A percentile compares a stretch with the other conserved stretches of the same genome.
These are phyloP conservation scores for Notodonta ziczac DNA, from an alignment of 2,888 invertebrate genomes.

Conservation along the genomic window DNA sequence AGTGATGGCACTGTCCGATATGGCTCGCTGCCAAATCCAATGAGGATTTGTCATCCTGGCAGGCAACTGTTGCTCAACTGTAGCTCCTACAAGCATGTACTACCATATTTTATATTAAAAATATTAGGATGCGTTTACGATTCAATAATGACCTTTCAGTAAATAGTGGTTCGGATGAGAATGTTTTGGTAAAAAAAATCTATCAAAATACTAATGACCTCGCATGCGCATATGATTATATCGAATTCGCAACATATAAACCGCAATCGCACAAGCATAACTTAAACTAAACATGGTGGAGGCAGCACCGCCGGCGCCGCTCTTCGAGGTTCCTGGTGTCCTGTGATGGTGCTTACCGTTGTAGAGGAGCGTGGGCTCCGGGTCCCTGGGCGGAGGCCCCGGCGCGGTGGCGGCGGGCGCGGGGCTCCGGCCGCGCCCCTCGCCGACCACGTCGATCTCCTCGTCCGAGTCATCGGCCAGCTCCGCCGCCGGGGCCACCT, in stretches of 20 bases:
- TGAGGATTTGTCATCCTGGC: slow-evolving; percentile 26
- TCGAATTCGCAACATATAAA: slow-evolving; percentile 62
- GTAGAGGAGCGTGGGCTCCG: slow-evolving; percentile 90
- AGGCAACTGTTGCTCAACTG: slow-evolving; percentile 43
- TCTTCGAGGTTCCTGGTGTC: neutral
- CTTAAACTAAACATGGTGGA: slow-evolving; percentile 16
- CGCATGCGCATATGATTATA: slow-evolving; percentile 59
- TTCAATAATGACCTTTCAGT: neutral
- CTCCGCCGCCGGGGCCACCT: slow-evolving; percentile 86
- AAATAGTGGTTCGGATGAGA: neutral
- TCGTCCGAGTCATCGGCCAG: slow-evolving; percentile 88
- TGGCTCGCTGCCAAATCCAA: slow-evolving; percentile 36
- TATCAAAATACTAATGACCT: slow-evolving; percentile 34
- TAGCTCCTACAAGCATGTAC: slow-evolving; percentile 19
- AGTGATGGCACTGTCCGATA: slow-evolving; percentile 17
- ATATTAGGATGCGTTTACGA: neutral
- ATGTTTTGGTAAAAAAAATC: neutral
- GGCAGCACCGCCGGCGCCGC: neutral
- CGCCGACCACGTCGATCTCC: slow-evolving; percentile 95
- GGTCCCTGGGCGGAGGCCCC: slow-evolving; percentile 88
- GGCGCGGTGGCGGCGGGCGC: slow-evolving; percentile 85
- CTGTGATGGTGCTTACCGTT: slow-evolving; percentile 85
- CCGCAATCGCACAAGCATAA: slow-evolving; percentile 60
- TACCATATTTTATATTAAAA: slow-evolving; percentile 4
- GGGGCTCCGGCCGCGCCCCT: slow-evolving; percentile 86